Conservation (phyloP, 2,888 invertebrate species). For the Antheraea yamamai region DNA sequence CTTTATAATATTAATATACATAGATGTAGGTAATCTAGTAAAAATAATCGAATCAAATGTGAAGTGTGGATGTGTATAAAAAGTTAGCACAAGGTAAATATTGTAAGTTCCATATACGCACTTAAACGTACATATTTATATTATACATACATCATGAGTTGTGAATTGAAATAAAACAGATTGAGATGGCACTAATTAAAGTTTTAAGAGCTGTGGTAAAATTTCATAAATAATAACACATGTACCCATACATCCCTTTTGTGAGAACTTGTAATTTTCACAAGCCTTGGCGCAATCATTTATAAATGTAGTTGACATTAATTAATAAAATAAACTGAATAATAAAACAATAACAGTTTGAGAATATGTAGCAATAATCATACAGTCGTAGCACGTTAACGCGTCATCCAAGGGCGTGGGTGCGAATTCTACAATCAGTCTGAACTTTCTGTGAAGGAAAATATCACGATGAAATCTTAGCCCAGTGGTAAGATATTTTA, state of each 20-base stretch:
- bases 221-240: constrained; percentile 9
- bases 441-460: neutral
- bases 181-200: neutral
- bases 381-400: neutral
- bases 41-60: neutral
- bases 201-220: neutral
- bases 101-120: neutral
- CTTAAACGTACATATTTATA: too few species aligned
- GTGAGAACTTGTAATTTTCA: neutral
- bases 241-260: neutral
- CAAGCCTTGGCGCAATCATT: neutral
- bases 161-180: neutral
- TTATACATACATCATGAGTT: neutral
- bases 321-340: neutral
- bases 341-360: constrained; percentile 4
- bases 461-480: neutral
- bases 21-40: neutral
- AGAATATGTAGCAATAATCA: constrained; percentile 3
- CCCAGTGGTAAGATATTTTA: neutral
- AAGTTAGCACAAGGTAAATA: neutral
- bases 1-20: neutral
- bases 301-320: neutral
- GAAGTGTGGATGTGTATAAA: neutral
- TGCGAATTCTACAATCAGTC: neutral
- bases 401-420: neutral